phyloP scores from a whole-genome alignment of 2,113 vertebrate species.

The Corythornis cristatus region DNA sequence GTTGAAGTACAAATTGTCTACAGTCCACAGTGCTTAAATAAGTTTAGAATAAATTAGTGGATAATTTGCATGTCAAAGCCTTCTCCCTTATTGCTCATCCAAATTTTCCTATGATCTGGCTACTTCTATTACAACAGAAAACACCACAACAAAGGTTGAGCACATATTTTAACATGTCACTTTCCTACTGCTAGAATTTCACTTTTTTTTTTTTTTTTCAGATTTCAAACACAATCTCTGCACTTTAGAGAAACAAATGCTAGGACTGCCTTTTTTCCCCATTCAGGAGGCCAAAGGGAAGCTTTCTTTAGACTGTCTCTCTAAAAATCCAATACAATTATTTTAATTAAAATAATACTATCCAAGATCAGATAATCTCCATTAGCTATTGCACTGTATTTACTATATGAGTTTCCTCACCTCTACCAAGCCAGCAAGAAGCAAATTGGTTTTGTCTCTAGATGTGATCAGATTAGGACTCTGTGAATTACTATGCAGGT shows the following conservation, averaged over 20 bases:
- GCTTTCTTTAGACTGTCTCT: background rate
- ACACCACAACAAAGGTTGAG: background rate
- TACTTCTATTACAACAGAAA: background rate
- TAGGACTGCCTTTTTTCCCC: background rate
- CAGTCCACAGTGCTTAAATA: background rate
- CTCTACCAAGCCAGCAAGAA: background rate
- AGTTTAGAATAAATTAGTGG: conserved; percentile 2
- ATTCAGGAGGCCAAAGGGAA: background rate
- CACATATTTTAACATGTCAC: background rate
- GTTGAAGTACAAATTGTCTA: background rate
- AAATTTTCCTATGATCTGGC: background rate
- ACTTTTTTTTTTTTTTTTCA: background rate
- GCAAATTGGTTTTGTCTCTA: background rate
- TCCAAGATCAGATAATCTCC: background rate
- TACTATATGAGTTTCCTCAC: background rate
- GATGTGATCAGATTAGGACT: background rate
- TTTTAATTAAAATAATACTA: background rate
- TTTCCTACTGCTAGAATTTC: background rate
- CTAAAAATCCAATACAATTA: background rate
- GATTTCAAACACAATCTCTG: background rate
- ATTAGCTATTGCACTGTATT: background rate
- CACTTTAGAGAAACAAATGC: background rate
- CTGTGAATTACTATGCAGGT: background rate
- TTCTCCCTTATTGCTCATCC: background rate
- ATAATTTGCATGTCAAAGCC: background rate